Percentiles rank a stretch among this genome's conserved stretches.
These are phyloP conservation scores for Synanthedon tipuliformis DNA, from an alignment of 2,888 invertebrate genomes.

Conservation along the genomic window DNA sequence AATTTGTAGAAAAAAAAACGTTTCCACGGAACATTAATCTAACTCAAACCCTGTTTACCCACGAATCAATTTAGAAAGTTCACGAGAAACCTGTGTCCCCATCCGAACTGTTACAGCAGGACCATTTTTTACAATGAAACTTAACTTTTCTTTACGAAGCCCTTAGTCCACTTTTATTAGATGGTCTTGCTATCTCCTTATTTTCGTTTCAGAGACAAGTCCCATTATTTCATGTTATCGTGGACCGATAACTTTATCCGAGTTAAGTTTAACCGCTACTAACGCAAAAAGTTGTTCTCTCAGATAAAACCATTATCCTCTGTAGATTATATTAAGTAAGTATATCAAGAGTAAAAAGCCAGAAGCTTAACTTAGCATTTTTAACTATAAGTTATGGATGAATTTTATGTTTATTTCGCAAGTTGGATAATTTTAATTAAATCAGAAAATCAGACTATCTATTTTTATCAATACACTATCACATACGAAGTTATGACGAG, in stretches of 20 bases:
- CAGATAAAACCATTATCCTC: too few relatives aligned
- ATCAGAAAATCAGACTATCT: too few relatives aligned
- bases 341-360: too few relatives aligned
- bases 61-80: constrained; percentile 43
- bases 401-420: too few relatives aligned
- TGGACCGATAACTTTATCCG: constrained; percentile 41
- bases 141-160: constrained; percentile 33
- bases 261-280: constrained; percentile 23
- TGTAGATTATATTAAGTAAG: too few relatives aligned
- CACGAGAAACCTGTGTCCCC: constrained; percentile 22
- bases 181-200: constrained; percentile 41
- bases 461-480: too few relatives aligned
- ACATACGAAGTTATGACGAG: too few relatives aligned
- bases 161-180: constrained; percentile 41
- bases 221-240: constrained; percentile 59
- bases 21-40: constrained; percentile 26
- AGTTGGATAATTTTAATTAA: too few relatives aligned
- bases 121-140: constrained; percentile 50
- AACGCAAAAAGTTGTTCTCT: constrained; percentile 1
- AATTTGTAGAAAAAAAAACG: neutral
- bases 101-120: constrained; percentile 21
- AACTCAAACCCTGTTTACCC: constrained; percentile 26
- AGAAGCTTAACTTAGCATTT: too few relatives aligned
- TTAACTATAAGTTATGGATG: too few relatives aligned
- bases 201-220: constrained; percentile 31